These are phyloP conservation scores for Lordiphosa collinella DNA, from an alignment of 1,140 invertebrate species.

Conservation along the genomic window DNA sequence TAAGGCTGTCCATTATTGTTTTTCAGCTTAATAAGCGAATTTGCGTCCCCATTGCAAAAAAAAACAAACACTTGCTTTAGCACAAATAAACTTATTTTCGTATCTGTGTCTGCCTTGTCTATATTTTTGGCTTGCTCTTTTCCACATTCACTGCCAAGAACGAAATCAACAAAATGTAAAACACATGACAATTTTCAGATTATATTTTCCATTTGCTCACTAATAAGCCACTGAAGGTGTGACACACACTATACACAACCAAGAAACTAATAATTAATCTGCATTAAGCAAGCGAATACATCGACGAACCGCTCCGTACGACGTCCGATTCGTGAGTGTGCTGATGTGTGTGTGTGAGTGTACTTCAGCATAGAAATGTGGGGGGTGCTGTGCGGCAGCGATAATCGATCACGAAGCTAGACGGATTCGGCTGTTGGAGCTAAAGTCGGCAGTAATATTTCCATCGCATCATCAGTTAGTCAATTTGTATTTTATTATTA, in stretches of 20 bases:
- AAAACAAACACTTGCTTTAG: background rate
- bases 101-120: conserved; percentile 2
- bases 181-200: too few relatives aligned
- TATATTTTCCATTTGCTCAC: too few relatives aligned
- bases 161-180: background rate
- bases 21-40: too few relatives aligned
- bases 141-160: conserved; percentile 20
- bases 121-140: background rate
- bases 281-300: too few relatives aligned
- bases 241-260: background rate
- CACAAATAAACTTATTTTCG: background rate
- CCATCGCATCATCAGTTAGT: background rate
- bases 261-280: background rate
- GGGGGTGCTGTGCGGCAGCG: background rate
- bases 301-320: conserved; percentile 18
- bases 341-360: background rate
- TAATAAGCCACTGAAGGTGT: too few relatives aligned
- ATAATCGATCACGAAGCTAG: too few relatives aligned
- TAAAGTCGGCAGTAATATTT: too few relatives aligned
- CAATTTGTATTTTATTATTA: background rate
- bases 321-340: conserved; percentile 14
- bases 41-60: too few relatives aligned
- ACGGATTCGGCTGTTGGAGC: too few relatives aligned
- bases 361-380: conserved; percentile 5
- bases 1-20: too few relatives aligned